Evolutionary conservation across 2,797 vertebrate species (phyloP).

Genomic region (Acanthiza pusilla): DNA sequence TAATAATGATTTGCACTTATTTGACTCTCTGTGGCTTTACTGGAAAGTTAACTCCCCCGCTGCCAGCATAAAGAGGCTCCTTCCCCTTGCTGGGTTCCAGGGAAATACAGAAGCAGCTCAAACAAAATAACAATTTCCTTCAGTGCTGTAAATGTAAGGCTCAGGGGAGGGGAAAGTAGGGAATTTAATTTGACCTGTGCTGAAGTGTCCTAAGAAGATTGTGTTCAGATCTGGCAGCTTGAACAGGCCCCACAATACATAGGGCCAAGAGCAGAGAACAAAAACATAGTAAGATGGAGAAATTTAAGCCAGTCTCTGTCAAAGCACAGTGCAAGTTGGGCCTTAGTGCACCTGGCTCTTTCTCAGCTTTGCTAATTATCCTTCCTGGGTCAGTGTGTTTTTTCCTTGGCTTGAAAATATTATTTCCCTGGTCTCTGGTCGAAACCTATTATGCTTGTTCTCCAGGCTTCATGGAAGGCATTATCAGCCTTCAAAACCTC

Average conservation of each 20-base stretch:
- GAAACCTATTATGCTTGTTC: not conserved
- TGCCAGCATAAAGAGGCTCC: not conserved
- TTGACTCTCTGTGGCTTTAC: slow-evolving; percentile 6
- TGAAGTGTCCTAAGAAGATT: not conserved
- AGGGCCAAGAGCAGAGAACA: not conserved
- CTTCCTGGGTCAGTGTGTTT: not conserved
- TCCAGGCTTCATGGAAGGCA: not conserved
- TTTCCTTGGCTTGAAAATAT: not conserved
- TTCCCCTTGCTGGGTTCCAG: not conserved
- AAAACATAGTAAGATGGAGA: not conserved
- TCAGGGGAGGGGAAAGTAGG: not conserved
- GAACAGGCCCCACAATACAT: not conserved
- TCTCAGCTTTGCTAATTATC: not conserved
- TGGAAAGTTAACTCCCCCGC: not conserved
- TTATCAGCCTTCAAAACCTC: not conserved
- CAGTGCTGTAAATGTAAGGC: not conserved
- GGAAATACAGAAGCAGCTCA: not conserved
- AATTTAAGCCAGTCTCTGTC: not conserved
- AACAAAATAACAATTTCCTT: not conserved
- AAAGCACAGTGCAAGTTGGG: not conserved
- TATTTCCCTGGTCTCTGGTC: not conserved
- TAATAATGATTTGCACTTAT: not conserved
- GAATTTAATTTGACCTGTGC: not conserved
- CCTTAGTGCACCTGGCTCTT: not conserved
- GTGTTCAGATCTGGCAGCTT: not conserved